phyloP scores from a whole-genome alignment of 1,140 invertebrate genomes.

The Neodiprion lecontei region DNA sequence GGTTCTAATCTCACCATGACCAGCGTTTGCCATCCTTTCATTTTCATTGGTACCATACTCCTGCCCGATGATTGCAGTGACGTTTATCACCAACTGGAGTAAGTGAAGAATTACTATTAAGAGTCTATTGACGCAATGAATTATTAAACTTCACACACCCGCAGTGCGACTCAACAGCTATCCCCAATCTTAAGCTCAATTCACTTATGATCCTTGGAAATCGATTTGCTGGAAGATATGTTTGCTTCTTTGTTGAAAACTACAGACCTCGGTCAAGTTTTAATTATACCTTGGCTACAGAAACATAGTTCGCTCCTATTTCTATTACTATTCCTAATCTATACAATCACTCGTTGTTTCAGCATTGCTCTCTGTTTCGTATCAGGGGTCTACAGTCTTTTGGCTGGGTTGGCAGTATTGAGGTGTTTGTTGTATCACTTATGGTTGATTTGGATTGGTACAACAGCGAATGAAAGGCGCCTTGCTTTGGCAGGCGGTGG shows the following conservation, averaged over 20 bases:
- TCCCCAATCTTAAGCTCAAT: not conserved
- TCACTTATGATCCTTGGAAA: not conserved
- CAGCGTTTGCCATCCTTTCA: constrained; percentile 74
- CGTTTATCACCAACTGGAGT: constrained; percentile 73
- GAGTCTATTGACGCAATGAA: no score
- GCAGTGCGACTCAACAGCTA: not conserved
- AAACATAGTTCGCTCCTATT: no score
- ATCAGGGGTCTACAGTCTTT: constrained; percentile 56
- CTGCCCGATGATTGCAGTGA: constrained; percentile 76
- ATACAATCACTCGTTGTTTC: constrained; percentile 34
- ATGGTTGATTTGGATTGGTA: constrained; percentile 51
- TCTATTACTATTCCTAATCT: not conserved
- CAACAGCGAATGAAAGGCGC: constrained; percentile 51
- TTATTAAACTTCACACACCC: no score
- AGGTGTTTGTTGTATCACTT: constrained; percentile 55
- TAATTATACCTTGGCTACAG: not conserved
- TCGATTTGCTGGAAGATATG: not conserved
- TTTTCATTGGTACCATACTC: constrained; percentile 67
- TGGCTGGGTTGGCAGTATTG: constrained; percentile 50
- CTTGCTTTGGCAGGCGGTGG: constrained; percentile 24
- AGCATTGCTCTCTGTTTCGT: constrained; percentile 59
- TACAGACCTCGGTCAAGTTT: no score
- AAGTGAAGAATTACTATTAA: constrained; percentile 45
- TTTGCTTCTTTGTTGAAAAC: not conserved
- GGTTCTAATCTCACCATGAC: constrained; percentile 75